These are phyloP conservation scores for Berghia stephanieae DNA, from an alignment of 1,140 invertebrate species.

Conservation along the genomic window DNA sequence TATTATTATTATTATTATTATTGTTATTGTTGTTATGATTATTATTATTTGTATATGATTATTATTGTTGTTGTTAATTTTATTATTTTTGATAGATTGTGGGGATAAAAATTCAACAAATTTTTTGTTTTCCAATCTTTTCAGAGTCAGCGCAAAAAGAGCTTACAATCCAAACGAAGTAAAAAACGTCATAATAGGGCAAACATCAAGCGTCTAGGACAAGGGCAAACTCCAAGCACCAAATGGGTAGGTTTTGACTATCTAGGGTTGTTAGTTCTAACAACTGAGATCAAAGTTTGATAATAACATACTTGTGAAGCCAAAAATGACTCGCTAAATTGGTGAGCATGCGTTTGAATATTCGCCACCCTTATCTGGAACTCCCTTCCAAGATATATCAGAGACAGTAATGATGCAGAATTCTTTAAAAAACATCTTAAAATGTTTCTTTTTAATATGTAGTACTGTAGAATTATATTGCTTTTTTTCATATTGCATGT, in stretches of 20 bases:
- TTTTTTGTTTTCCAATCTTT: background rate
- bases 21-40: background rate
- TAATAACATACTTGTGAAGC: background rate
- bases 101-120: background rate
- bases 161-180: slow-evolving; percentile 15
- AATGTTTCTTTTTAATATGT: too few relatives aligned
- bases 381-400: too few relatives aligned
- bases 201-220: background rate
- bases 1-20: background rate
- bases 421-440: too few relatives aligned
- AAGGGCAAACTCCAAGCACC: too few relatives aligned
- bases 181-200: background rate
- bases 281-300: background rate
- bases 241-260: background rate
- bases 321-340: background rate
- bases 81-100: background rate
- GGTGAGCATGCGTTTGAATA: too few relatives aligned
- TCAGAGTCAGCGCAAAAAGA: slow-evolving; percentile 25
- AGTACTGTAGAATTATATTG: too few relatives aligned
- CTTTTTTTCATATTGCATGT: too few relatives aligned
- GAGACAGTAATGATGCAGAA: too few relatives aligned
- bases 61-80: background rate
- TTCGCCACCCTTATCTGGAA: too few relatives aligned
- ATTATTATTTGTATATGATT: background rate
- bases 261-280: background rate